Evolutionary conservation across 2,113 vertebrate genomes (phyloP).

Genomic region (Spilogale gracilis): DNA sequence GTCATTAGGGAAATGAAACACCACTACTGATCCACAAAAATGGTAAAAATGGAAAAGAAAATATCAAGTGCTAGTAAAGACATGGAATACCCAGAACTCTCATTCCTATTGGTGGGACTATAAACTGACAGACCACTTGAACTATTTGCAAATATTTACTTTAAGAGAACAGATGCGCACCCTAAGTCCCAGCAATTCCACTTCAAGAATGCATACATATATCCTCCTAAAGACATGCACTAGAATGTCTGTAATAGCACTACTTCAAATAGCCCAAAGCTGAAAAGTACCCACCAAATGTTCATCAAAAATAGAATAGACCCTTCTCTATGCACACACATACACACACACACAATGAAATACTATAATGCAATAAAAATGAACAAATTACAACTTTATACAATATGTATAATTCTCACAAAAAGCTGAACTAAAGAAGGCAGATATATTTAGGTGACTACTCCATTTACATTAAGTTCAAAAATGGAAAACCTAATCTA

Average conservation of each 20-base stretch:
- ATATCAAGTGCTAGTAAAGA: neutral
- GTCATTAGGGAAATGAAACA: neutral
- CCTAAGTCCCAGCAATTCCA: neutral
- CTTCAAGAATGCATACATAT: neutral
- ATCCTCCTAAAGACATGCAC: neutral
- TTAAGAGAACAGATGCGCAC: neutral
- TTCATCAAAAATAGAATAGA: constrained; percentile 5
- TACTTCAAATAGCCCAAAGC: neutral
- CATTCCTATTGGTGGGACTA: neutral
- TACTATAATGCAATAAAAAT: constrained; percentile 12
- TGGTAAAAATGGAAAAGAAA: constrained; percentile 20
- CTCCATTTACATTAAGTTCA: neutral
- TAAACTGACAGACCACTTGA: neutral
- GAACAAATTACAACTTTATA: neutral
- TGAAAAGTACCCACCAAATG: neutral
- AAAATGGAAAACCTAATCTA: constrained; percentile 1
- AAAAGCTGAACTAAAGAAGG: neutral
- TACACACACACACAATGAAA: neutral
- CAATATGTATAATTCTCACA: neutral
- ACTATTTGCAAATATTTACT: neutral
- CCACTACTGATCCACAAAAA: neutral
- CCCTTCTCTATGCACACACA: neutral
- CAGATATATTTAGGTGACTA: neutral
- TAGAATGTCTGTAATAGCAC: neutral
- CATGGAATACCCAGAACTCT: neutral